Evolutionary conservation across 1,140 invertebrate genomes (phyloP), one percentile per base, ranked within the genome.

Genomic region (Helicoverpa armigera): DNA sequence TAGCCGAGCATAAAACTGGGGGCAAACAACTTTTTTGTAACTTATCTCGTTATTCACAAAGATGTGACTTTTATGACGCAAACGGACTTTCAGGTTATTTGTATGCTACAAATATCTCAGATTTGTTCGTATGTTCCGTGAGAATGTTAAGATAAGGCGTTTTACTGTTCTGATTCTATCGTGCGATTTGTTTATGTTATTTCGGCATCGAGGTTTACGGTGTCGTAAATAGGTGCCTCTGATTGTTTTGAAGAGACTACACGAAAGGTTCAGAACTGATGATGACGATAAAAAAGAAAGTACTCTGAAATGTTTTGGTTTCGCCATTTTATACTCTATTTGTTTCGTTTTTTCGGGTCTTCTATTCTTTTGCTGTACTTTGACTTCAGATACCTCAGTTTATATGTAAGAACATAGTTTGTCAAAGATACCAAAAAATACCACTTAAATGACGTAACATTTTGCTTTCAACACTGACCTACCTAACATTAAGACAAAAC

Each of bases 51-150:
- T 91, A 89, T 86, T 91, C 91, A 91, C 77, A 87, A 89, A 88
- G 88, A 92, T 91, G 89, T 89, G 90, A 92, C 89, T 91, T 91
- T 92, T 92, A 92, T 89, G 88, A 91, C 86, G 84, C 80, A 89
- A 87, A 87, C 84, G 86, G 88, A 87, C 87, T 87, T 90, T 91
- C 85, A 82, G 84, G 86, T 86, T 91, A 91, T 91, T 92, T 90
- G 89, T 90, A 86, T 82, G 84, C 82, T 86, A 83, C 85, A 87
- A 85, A 86, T 87, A 85, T 83, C 53, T 56, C 79, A 82, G 82
- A 85, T 84, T 81, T 88, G 83, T 84, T 85, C 82, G 50, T 70
- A 67, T 73, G 63, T 63, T 76, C 14, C 65, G 56, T 65, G 61
- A 73, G 35, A 82, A 48, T 70, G 63, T 53, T 58, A 56, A 83